Evolutionary conservation across 2,797 vertebrate genomes (phyloP).

Genomic region (Holocentrus rufus): DNA sequence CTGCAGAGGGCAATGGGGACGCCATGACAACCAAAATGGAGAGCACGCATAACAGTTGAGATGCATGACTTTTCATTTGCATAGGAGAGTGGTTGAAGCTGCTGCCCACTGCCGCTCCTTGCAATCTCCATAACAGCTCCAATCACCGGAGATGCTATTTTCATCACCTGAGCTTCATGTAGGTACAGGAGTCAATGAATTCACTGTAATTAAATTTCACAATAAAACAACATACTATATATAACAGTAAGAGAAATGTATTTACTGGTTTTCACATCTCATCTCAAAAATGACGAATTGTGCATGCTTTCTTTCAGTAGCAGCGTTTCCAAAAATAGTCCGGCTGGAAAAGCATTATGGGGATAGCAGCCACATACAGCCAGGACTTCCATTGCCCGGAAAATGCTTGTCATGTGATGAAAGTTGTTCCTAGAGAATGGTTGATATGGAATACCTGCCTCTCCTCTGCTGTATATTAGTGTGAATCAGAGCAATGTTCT

Average conservation of each 20-base stretch:
- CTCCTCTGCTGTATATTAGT: conserved; percentile 41
- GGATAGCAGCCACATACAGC: conserved; percentile 51
- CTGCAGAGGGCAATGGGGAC: conserved; percentile 18
- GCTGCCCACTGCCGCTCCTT: neutral
- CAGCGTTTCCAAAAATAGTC: conserved; percentile 61
- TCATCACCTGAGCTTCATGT: neutral
- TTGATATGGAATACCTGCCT: conserved; percentile 18
- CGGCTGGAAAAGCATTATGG: conserved; percentile 45
- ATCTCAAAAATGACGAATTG: conserved; percentile 46
- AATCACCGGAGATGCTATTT: conserved; percentile 4
- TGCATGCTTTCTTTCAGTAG: conserved; percentile 64
- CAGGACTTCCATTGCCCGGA: conserved; percentile 45
- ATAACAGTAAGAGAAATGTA: conserved; percentile 20
- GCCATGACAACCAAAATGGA: conserved; percentile 12
- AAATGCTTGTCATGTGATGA: conserved; percentile 46
- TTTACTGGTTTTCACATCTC: conserved; percentile 49
- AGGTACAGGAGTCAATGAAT: neutral
- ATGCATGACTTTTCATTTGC: conserved; percentile 5
- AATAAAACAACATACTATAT: neutral
- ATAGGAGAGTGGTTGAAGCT: neutral
- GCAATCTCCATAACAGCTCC: neutral
- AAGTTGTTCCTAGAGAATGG: conserved; percentile 40
- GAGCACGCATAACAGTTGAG: conserved; percentile 27
- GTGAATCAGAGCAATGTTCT: conserved; percentile 28
- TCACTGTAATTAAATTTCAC: neutral